Base-by-base conservation (phyloP, 2,888 invertebrate species). In the Lacanobia wlatinum region DNA sequence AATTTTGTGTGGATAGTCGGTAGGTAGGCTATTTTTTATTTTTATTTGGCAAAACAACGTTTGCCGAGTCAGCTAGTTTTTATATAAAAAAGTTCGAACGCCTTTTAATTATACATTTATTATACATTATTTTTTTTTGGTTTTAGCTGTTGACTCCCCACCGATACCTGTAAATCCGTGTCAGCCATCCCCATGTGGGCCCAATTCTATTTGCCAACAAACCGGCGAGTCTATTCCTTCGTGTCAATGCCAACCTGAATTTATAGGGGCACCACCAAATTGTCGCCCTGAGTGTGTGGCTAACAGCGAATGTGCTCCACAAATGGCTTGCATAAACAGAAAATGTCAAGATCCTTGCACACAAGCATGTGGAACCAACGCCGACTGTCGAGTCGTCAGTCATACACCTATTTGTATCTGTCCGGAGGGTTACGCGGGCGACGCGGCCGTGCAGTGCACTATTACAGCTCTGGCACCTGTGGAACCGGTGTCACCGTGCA, bases 281-380 rank as follows among this genome's bases (percentile, higher is more conserved):
- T 98, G 98, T 87, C 96, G 97, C 65, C 98, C 98, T 14, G 98
- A 98, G 94, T 98, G 98, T 89, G 94, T 97, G 55, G 95, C 97
- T 1, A 98, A 98, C 88, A 97, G 97, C 74, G 98, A 98, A 93
- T 98, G 98, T 88, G 87, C 97, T 4, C 95, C 96, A 60, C 96
- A 97, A 87, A 92, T 96, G 89, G 98, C 98, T 59, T 98, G 98
- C 90, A 97, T 97, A 52, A 98, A 97, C 90, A 97, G 97, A 89
- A 98, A 97, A 93, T 98, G 98, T 91, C 96, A 96, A 89, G 97
- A 98, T 90, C 98, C 98, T 23, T 98, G 98, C 88, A 95, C 96
- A 48, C 97, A 97, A 78, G 97, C 97, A n/a, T 98, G 98, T 91
- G 98, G 98, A 46, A 87, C 92, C 8, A 98, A 97, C 88, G 97